Base-by-base conservation (phyloP, 2,797 vertebrate species). In the Notamacropus eugenii region DNA sequence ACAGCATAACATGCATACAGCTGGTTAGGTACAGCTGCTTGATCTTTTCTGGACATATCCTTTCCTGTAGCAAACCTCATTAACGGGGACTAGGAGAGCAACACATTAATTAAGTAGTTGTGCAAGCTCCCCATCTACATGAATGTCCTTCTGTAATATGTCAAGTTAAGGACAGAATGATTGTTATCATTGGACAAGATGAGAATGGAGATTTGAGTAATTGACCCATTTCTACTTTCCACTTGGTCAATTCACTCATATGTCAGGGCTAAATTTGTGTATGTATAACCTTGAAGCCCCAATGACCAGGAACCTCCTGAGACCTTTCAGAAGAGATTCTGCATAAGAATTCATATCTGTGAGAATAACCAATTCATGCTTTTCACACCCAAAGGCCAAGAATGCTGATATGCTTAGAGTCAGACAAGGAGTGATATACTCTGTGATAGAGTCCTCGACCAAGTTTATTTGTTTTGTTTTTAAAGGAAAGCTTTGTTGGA, bases 191-290 rank as follows among this genome's bases (percentile, higher is more conserved):
- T 93, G 54, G 27, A 31, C 22, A 6, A 93, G 57, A 6, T 82
- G 55, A 93, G 24, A 95, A 93, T 74, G 91, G n/a, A 34, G 40
- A 74, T 74, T 74, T 40, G 67, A 40, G 6, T 74, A 74, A 90
- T 46, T 92, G 6, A 67, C 34, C 28, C 56, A 91, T 90, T 92
- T 94, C 24, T 55, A 40, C 29, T 34, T 93, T 40, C 94, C 24
- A 50, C 29, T 55, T 13, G 50, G 57, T 46, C 57, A 54, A 1
- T 24, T 96, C 5, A 5, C 8, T 54, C 52, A 55, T 24, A 55
- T 28, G 24, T 13, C 22, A 54, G 22, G n/a, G 24, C 55, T 52
- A 52, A 58, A 90, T 4, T 52, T 52, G 14, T 55, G 14, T 87
- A 34, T 1, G 54, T 52, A 29, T 55, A 62, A 90, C 40, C 54